Conservation (phyloP, 2,797 vertebrate species). For the Myoxocephalus aenaeus region DNA sequence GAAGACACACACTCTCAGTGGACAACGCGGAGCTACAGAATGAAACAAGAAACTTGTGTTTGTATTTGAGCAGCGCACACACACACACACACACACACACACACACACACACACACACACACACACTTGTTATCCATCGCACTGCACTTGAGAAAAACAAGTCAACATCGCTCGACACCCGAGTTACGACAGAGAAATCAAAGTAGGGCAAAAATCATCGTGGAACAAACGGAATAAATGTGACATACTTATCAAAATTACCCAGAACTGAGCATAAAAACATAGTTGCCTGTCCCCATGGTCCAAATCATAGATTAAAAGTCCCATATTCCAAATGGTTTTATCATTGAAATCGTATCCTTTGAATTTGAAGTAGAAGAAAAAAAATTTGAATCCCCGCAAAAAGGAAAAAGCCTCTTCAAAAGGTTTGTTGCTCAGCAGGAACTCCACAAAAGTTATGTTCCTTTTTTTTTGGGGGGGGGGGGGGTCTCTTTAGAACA, state of each 20-base stretch:
- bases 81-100: background rate
- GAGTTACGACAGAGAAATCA: constrained; percentile 18
- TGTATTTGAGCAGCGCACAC: background rate
- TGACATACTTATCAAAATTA: constrained; percentile 85
- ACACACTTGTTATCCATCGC: background rate
- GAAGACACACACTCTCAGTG: background rate
- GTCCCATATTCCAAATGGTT: constrained; percentile 85
- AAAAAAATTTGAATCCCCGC: constrained; percentile 29
- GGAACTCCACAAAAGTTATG: constrained; percentile 43
- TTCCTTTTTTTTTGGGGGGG: no score
- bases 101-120: background rate
- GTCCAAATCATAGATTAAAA: constrained; percentile 79
- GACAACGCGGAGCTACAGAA: background rate
- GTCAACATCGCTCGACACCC: constrained; percentile 21
- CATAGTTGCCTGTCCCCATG: constrained; percentile 73
- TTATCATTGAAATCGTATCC: constrained; percentile 76
- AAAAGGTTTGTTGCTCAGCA: constrained; percentile 32
- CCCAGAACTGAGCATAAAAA: constrained; percentile 71
- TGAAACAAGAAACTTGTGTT: background rate
- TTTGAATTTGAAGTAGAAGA: constrained; percentile 51
- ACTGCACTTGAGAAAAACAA: constrained; percentile 24
- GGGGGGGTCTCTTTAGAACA: constrained; percentile 29
- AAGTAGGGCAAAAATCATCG: constrained; percentile 21
- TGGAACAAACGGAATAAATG: constrained; percentile 57
- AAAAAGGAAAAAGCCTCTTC: constrained; percentile 45